phyloP scores from a whole-genome alignment of 2,797 vertebrate genomes.

The Enteromius radiatus region DNA sequence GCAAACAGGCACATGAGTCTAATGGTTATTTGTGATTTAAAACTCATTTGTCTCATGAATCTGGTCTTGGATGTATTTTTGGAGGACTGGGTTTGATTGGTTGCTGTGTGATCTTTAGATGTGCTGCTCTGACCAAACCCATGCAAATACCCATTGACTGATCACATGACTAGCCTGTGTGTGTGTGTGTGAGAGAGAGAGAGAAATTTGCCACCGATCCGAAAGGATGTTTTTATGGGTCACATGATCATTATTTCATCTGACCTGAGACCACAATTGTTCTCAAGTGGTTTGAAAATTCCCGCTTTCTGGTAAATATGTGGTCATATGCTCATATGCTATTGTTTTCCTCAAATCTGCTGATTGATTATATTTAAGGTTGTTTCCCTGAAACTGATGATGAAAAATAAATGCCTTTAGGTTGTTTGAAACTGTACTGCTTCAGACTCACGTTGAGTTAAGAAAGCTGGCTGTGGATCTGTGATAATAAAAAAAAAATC shows the following conservation, averaged over 20 bases:
- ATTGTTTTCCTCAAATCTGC: not conserved
- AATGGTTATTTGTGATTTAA: not conserved
- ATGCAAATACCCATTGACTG: slow-evolving; percentile 13
- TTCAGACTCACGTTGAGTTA: not conserved
- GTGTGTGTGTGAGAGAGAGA: not conserved
- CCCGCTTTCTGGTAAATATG: not conserved
- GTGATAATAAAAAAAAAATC: not conserved
- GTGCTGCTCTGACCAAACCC: slow-evolving; percentile 27
- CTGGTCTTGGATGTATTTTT: not conserved
- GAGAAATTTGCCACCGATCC: not conserved
- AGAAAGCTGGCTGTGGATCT: slow-evolving; percentile 24
- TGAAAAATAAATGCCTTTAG: not conserved
- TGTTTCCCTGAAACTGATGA: not conserved
- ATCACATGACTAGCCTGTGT: slow-evolving; percentile 7
- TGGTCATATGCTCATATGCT: not conserved
- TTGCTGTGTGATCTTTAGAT: slow-evolving; percentile 1
- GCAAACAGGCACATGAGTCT: not conserved
- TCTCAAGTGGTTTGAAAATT: not conserved
- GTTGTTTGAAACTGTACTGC: not conserved
- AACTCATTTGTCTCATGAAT: not conserved
- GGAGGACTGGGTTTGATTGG: slow-evolving; percentile 6
- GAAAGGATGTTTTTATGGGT: not conserved
- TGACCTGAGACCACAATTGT: not conserved
- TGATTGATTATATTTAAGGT: not conserved
- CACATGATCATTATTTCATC: not conserved